Base-by-base conservation (phyloP, 2,113 vertebrate species). In the Melanerpes aurifrons region DNA sequence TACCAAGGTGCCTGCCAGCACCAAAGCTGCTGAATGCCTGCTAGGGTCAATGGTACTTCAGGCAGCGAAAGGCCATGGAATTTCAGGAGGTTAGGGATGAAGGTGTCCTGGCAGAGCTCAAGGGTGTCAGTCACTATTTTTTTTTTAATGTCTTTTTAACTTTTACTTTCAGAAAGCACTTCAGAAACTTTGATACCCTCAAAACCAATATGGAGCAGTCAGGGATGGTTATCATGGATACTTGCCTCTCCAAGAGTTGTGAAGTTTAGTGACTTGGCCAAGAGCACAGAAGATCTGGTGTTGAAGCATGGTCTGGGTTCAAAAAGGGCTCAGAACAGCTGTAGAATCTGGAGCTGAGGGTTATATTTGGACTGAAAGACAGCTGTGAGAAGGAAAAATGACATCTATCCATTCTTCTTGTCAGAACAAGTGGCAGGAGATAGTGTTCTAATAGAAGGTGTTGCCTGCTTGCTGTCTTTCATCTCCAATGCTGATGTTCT, bases 301-400 rank as follows among this genome's bases (percentile, higher is more conserved):
- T 18, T 58, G 47, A 50, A 82, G 58, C 10, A 22, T 2, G 6
- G 56, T 50, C 50, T 56, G 62, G 45, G 50, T 86, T 86, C 70
- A 84, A 47, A 93, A 61, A 26, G 45, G 29, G n/a, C 50, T 86
- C 2, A 0, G 77, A 84, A 82, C 63, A 68, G 69, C 82, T 64
- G 3, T 48, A 86, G 77, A 59, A 84, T 84, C 64, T 86, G 82
- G 62, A 72, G 67, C 13, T 77, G 73, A 31, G 37, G 48, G 73
- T 66, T 92, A 87, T 92, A 72, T 93, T 93, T 85, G 75, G 82
- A 70, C 25, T 54, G 69, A 82, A 92, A 61, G 64, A 61, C 87
- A 94, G 73, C 83, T 89, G 82, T 85, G 71, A 24, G 59, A 50
- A 85, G n/a, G 32, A 85, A 95, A 94, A 94, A 92, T 15, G 50